Evolutionary conservation across 2,888 invertebrate species (phyloP).

Genomic region (Drepana falcataria): DNA sequence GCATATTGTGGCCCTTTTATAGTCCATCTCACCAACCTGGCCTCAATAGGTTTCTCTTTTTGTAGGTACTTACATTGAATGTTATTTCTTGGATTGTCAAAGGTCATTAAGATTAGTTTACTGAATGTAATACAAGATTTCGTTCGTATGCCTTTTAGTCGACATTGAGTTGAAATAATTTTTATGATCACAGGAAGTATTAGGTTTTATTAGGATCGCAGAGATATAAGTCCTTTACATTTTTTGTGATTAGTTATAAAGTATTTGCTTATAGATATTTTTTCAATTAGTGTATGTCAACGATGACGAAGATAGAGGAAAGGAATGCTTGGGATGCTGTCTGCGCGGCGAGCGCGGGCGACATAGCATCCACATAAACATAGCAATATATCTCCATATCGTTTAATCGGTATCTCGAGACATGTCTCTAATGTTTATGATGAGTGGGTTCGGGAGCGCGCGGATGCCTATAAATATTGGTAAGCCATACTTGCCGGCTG

Average conservation of each 20-base stretch:
- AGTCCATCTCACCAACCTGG: neutral
- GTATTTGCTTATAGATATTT: too few species aligned
- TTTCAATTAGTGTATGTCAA: neutral
- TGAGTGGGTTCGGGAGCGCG: neutral
- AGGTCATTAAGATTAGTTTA: too few species aligned
- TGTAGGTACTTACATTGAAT: too few species aligned
- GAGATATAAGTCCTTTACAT: too few species aligned
- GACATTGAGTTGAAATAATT: too few species aligned
- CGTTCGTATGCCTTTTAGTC: too few species aligned
- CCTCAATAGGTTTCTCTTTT: neutral
- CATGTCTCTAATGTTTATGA: constrained; percentile 1
- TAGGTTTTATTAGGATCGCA: too few species aligned
- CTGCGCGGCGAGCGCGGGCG: neutral
- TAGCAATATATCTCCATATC: neutral
- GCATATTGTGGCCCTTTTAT: neutral
- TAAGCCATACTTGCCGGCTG: neutral
- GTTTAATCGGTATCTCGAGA: neutral
- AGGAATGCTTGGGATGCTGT: neutral
- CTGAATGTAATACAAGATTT: too few species aligned
- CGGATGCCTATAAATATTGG: neutral
- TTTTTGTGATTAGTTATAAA: too few species aligned
- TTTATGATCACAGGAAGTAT: too few species aligned
- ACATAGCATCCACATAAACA: neutral
- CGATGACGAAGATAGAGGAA: neutral
- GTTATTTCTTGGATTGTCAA: too few species aligned